Evolutionary conservation across 2,888 invertebrate species (phyloP).

Genomic region (Quadroppia sp.): DNA sequence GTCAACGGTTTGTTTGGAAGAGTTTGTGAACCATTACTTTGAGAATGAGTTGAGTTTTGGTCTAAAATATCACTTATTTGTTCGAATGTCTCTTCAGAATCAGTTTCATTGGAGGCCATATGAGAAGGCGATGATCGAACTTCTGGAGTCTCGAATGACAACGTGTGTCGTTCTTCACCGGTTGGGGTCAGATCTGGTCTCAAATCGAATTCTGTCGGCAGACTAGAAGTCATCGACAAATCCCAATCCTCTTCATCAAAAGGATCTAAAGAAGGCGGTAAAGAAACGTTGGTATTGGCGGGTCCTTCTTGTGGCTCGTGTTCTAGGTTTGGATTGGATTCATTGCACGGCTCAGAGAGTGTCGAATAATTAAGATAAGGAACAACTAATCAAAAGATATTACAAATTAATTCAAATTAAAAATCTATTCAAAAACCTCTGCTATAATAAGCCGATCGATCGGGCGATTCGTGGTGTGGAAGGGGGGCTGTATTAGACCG

Average conservation of each 20-base stretch:
- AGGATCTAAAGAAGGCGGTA: conserved; percentile 83
- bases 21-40: conserved; percentile 28
- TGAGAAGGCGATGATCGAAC: conserved; percentile 42
- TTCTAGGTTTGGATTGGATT: not conserved
- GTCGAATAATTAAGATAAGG: conserved; percentile 43
- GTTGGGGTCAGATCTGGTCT: conserved; percentile 43
- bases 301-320: not conserved
- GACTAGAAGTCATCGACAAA: conserved; percentile 59
- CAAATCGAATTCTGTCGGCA: conserved; percentile 43
- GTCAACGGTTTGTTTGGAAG: not conserved
- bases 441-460: conserved; percentile 26
- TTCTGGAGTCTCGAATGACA: conserved; percentile 41
- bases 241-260: conserved; percentile 99
- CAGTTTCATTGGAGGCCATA: conserved; percentile 3
- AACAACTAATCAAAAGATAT: not conserved
- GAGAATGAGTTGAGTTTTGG: conserved; percentile 36
- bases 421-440: conserved; percentile 34
- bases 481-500: conserved; percentile 44
- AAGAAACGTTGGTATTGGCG: not conserved
- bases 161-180: conserved; percentile 37
- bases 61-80: conserved; percentile 41
- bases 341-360: conserved; percentile 39
- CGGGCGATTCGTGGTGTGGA: conserved; percentile 41
- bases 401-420: not conserved
- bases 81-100: conserved; percentile 40